Percentiles rank a stretch among this genome's conserved stretches.
Conservation (phyloP, 1,140 invertebrate genomes). For the Metopolophium dirhodum region DNA sequence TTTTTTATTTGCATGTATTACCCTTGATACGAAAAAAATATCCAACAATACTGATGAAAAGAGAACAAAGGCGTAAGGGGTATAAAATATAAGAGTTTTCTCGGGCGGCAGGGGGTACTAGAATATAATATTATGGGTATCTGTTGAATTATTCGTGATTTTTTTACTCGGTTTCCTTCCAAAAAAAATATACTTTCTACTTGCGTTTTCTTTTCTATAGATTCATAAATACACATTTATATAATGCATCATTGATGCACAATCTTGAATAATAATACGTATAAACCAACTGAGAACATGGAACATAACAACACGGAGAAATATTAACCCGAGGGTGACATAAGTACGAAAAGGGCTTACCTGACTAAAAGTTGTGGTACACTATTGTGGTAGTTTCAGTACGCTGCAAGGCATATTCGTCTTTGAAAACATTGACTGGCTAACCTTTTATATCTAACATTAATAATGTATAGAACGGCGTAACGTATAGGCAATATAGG, state of each 20-base stretch:
- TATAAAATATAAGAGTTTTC: neutral
- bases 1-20: neutral
- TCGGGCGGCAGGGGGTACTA: neutral
- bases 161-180: neutral
- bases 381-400: neutral
- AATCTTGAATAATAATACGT: neutral
- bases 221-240: neutral
- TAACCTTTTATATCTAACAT: neutral
- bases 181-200: neutral
- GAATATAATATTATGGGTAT: neutral
- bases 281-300: neutral
- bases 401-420: neutral
- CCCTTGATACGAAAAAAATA: neutral
- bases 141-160: constrained; percentile 37
- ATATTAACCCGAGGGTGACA: neutral
- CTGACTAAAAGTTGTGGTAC: neutral
- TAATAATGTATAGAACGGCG: neutral
- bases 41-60: neutral
- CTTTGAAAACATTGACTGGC: neutral
- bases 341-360: neutral
- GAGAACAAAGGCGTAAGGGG: neutral
- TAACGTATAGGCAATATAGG: neutral
- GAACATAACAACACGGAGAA: neutral
- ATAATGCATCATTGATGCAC: neutral
- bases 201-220: neutral